A percentile compares a stretch with the other conserved stretches of the same genome.
Evolutionary conservation across 2,888 invertebrate species (phyloP).

Genomic region (Epistrophe eligans): DNA sequence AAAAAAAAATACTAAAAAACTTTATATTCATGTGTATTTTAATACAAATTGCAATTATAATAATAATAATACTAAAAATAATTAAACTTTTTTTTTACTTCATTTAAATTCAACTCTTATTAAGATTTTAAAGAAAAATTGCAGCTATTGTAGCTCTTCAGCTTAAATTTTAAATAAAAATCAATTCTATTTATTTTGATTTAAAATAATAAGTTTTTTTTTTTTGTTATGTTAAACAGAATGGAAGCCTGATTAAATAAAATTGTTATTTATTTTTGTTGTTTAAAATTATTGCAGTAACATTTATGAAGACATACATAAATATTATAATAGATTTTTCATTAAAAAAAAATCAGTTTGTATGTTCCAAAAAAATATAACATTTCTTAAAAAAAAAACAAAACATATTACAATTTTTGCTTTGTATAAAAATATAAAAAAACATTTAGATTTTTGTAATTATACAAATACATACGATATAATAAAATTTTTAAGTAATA

Average conservation of each 20-base stretch:
- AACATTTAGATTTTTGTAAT: background rate
- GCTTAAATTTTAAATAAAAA: slow-evolving; percentile 35
- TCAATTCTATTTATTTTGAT: slow-evolving; percentile 24
- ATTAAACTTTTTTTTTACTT: slow-evolving; percentile 26
- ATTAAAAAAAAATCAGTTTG: slow-evolving; percentile 22
- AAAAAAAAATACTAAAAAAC: slow-evolving; percentile 47
- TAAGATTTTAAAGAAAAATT: slow-evolving; percentile 56
- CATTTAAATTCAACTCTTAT: slow-evolving; percentile 38
- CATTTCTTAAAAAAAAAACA: slow-evolving; percentile 13
- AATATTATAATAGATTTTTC: slow-evolving; percentile 13
- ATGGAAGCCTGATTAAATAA: slow-evolving; percentile 73
- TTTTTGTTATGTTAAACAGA: slow-evolving; percentile 70
- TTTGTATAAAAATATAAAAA: slow-evolving; percentile 31
- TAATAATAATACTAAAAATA: slow-evolving; percentile 40
- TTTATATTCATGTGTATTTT: slow-evolving; percentile 17
- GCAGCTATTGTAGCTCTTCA: slow-evolving; percentile 37
- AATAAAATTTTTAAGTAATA: background rate
- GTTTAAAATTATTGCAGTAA: slow-evolving; percentile 54
- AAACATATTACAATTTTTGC: slow-evolving; percentile 17
- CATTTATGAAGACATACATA: slow-evolving; percentile 35
- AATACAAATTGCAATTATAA: slow-evolving; percentile 56
- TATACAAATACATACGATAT: background rate
- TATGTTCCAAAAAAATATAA: slow-evolving; percentile 30
- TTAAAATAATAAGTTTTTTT: slow-evolving; percentile 25
- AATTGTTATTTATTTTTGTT: slow-evolving; percentile 35